phyloP scores from a whole-genome alignment of 2,113 vertebrate genomes.

The Ranitomeya variabilis region DNA sequence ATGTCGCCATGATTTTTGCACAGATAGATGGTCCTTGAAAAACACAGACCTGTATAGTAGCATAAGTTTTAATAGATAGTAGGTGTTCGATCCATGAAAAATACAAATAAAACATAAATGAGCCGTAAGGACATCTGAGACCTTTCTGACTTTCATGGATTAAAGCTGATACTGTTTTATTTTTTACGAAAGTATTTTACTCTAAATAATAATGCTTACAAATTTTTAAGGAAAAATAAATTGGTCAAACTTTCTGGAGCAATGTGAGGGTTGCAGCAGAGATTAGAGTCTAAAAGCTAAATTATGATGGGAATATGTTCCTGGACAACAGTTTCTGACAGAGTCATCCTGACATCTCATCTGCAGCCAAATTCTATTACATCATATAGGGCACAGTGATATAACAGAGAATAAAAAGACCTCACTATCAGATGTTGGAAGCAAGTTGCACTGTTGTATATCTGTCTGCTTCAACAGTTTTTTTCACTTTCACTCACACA shows the following conservation, averaged over 20 bases:
- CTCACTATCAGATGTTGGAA: neutral
- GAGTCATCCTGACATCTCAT: slow-evolving; percentile 1
- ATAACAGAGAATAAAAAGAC: neutral
- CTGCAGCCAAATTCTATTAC: neutral
- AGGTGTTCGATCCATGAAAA: too few relatives aligned
- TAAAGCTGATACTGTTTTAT: neutral
- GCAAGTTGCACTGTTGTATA: neutral
- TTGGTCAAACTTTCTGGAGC: neutral
- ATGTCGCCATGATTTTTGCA: too few relatives aligned
- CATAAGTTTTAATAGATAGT: too few relatives aligned
- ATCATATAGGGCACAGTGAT: neutral
- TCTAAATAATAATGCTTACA: neutral
- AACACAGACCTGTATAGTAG: too few relatives aligned
- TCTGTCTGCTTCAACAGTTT: neutral
- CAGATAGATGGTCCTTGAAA: too few relatives aligned
- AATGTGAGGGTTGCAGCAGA: neutral
- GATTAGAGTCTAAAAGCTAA: neutral
- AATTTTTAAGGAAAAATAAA: neutral
- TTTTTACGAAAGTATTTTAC: neutral
- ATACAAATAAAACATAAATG: too few relatives aligned
- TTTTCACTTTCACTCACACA: neutral
- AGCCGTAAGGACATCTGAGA: too few relatives aligned
- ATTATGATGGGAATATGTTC: neutral
- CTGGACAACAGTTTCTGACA: neutral
- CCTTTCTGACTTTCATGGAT: neutral